Evolutionary conservation across 2,113 vertebrate species (phyloP), one percentile per base, ranked within the genome.

Genomic region (Terrapene triunguis): DNA sequence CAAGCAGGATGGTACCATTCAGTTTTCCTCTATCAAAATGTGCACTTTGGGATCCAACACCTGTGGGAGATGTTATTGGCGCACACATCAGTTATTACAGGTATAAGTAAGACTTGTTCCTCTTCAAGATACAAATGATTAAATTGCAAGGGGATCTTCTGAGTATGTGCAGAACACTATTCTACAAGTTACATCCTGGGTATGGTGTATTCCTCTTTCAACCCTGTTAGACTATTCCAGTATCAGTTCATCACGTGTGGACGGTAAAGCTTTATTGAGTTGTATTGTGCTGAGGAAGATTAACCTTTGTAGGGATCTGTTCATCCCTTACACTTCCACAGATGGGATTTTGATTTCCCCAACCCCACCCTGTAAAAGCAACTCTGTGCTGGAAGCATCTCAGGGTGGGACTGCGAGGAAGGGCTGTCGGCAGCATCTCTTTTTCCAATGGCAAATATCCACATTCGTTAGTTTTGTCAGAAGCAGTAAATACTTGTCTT

Each of bases 11-110:
- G 95, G 96, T 98, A 35, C 97, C 98, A 55, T 98, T 99, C 87
- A 98, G 98, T 86, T 99, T 99, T 96, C 99, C 99, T 72, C 98
- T 99, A 96, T 99, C 99, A 76, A 99, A 98, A 95, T 94, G 93
- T 84, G 98, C 98, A 4, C 99, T 99, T 79, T 99, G 99, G 99
- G 99, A 99, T 88, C 96, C 98, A 24, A 92, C 96, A 47, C 98
- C 99, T 14, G 88, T 95, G 50, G 99, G 99, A 89, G 98, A 99
- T 91, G 96, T 97, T 59, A 93, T 98, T 95, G 96, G 90, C 14
- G 98, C 99, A 35, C 99, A 99, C 54, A 88, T 99, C 57, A 97
- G 96, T 90, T 98, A 98, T 80, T 99, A 98, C 98, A 99, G 99
- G 99, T 99, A 98, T 25, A n/a, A 1, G 2, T 22, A 42, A 72